These are phyloP conservation scores for Drosophila monieri DNA, from an alignment of 2,888 invertebrate genomes.

Conservation along the genomic window DNA sequence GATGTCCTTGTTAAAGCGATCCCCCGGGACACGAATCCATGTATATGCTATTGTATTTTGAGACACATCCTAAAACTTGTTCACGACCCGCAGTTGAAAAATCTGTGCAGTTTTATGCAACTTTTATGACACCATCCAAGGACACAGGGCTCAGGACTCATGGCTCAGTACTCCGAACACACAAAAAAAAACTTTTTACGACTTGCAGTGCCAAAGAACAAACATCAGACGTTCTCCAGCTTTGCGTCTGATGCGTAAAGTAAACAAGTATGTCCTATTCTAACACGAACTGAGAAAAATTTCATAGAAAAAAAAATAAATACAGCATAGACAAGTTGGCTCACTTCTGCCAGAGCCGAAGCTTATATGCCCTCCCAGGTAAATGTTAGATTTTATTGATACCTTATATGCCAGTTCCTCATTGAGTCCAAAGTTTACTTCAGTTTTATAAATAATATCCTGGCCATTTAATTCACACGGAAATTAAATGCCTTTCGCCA, in stretches of 20 bases:
- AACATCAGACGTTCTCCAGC: conserved; percentile 37
- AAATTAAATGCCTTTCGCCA: too few species aligned
- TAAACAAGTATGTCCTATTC: conserved; percentile 24
- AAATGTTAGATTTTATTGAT: too few species aligned
- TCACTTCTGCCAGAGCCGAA: too few species aligned
- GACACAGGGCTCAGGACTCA: conserved; percentile 15
- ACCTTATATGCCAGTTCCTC: too few species aligned
- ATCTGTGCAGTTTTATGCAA: conserved; percentile 73
- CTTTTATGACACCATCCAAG: conserved; percentile 64
- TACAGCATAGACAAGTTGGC: not conserved
- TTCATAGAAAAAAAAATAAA: conserved; percentile 14
- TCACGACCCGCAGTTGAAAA: conserved; percentile 40
- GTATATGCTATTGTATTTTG: conserved; percentile 23
- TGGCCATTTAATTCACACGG: too few species aligned
- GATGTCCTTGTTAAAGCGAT: conserved; percentile 35
- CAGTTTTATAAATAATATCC: too few species aligned
- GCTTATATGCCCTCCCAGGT: too few species aligned
- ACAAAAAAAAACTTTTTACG: conserved; percentile 56
- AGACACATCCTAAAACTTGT: conserved; percentile 35
- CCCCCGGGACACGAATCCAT: conserved; percentile 18
- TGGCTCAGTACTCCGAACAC: not conserved
- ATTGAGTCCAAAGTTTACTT: too few species aligned
- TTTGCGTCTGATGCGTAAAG: conserved; percentile 29
- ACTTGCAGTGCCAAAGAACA: conserved; percentile 47
- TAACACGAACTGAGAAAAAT: conserved; percentile 21